These are phyloP conservation scores for Pycnonotus jocosus DNA, from an alignment of 2,113 vertebrate genomes.

Conservation along the genomic window DNA sequence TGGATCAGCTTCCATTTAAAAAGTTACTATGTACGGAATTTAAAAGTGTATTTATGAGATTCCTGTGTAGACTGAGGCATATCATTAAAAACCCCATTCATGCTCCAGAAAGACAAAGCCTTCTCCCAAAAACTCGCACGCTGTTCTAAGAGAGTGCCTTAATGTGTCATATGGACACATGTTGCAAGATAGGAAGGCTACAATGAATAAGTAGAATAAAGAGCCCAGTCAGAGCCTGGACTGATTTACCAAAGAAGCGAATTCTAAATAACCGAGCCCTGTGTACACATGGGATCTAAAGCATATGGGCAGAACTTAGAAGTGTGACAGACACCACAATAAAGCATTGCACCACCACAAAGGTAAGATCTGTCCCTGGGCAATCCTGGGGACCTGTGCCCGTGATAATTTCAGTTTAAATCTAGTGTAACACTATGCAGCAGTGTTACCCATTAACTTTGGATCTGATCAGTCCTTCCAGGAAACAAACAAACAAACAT, in stretches of 20 bases:
- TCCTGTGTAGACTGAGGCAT: background rate
- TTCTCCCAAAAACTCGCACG: background rate
- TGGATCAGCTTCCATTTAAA: background rate
- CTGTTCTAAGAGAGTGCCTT: background rate
- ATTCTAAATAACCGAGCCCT: background rate
- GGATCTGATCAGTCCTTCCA: background rate
- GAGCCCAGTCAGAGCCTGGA: background rate
- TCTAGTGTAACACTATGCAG: background rate
- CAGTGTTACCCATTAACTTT: too few species aligned
- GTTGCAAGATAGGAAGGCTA: background rate
- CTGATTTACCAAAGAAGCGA: rapidly evolving
- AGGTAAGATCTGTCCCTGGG: background rate
- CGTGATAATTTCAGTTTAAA: background rate
- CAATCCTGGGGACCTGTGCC: too few species aligned
- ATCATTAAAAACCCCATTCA: background rate
- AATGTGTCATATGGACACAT: rapidly evolving
- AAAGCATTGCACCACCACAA: too few species aligned
- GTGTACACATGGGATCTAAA: background rate
- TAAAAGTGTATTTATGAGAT: background rate
- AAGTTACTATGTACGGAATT: background rate
- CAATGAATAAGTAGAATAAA: background rate
- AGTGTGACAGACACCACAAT: background rate
- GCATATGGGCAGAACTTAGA: rapidly evolving
- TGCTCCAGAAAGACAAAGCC: background rate
- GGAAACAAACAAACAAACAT: background rate